phyloP scores from a whole-genome alignment of 1,140 invertebrate genomes.

The Hyles vespertilio region DNA sequence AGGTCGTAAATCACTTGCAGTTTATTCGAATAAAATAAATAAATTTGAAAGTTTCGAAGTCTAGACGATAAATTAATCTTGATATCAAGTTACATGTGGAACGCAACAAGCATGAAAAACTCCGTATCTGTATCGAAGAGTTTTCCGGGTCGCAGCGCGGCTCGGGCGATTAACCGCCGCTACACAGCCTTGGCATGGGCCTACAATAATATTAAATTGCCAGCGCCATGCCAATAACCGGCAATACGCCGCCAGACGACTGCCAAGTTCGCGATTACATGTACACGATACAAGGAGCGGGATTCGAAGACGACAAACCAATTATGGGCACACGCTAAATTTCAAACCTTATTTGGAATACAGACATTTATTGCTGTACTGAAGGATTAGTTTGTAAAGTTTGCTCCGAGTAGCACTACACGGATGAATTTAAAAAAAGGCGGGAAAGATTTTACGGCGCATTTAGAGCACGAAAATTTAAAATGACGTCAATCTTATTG shows the following conservation, averaged over 20 bases:
- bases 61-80: not conserved
- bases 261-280: constrained; percentile 51
- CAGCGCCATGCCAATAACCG: constrained; percentile 54
- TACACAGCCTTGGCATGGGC: constrained; percentile 42
- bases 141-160: constrained; percentile 43
- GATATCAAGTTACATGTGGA: not conserved
- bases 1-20: too few relatives aligned
- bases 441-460: too few relatives aligned
- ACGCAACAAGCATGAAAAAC: constrained; percentile 22
- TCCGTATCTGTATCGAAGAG: constrained; percentile 13
- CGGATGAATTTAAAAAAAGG: too few relatives aligned
- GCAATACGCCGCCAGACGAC: constrained; percentile 26
- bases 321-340: constrained; percentile 13
- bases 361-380: too few relatives aligned
- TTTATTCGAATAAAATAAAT: too few relatives aligned
- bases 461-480: too few relatives aligned
- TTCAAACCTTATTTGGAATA: too few relatives aligned
- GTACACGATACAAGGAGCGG: constrained; percentile 1
- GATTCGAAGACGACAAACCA: constrained; percentile 29
- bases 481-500: too few relatives aligned
- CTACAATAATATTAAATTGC: constrained; percentile 66
- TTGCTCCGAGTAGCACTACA: too few relatives aligned
- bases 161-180: constrained; percentile 31
- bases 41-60: not conserved
- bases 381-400: too few relatives aligned